Percentiles rank a stretch among this genome's conserved stretches.
phyloP scores from a whole-genome alignment of 1,140 invertebrate species.

The Elysia chlorotica region DNA sequence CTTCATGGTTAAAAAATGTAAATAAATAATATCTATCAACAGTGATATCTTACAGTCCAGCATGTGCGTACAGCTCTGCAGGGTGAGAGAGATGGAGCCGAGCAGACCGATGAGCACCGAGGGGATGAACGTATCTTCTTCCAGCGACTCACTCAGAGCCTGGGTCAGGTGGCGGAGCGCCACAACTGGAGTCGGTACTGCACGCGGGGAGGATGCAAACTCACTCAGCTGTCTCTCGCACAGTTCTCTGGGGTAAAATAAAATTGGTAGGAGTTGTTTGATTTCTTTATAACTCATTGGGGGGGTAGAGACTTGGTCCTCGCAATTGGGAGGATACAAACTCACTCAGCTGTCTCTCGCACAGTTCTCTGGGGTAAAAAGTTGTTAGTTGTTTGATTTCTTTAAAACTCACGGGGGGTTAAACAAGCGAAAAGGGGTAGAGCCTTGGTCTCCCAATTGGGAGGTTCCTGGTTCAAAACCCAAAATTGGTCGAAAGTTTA shows the following conservation, averaged over 20 bases:
- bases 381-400: too few relatives aligned
- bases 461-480: not conserved
- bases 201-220: not conserved
- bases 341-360: not conserved
- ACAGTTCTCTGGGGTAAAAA: slow-evolving; percentile 7
- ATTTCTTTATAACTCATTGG: not conserved
- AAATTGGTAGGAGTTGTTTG: too few relatives aligned
- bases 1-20: too few relatives aligned
- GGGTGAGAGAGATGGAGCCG: slow-evolving; percentile 34
- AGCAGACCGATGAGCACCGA: slow-evolving; percentile 50
- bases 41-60: not conserved
- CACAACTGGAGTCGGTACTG: not conserved
- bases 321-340: not conserved
- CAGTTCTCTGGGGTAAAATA: slow-evolving; percentile 7
- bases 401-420: not conserved
- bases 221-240: not conserved
- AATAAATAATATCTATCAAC: not conserved
- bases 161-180: not conserved
- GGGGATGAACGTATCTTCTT: slow-evolving; percentile 38
- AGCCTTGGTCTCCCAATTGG: not conserved
- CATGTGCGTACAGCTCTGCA: slow-evolving; percentile 31
- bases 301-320: not conserved
- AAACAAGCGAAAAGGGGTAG: too few relatives aligned
- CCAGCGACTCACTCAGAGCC: not conserved
- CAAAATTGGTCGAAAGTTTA: too few relatives aligned